Evolutionary conservation across 1,140 invertebrate genomes (phyloP).

Genomic region (Diorhabda elongata): DNA sequence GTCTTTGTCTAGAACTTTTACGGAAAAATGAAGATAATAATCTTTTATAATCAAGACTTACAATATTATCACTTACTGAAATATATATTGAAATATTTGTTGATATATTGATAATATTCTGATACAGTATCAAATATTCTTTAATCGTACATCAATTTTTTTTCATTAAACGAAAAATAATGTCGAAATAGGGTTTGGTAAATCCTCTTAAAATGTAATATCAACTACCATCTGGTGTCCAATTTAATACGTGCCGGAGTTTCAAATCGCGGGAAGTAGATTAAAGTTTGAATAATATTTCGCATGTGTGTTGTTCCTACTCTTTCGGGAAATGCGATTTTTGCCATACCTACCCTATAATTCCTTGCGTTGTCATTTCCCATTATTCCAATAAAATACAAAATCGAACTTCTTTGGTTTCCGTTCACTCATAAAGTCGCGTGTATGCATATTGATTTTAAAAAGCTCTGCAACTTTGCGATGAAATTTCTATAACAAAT

Average conservation of each 20-base stretch:
- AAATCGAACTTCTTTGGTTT: neutral
- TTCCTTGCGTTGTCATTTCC: neutral
- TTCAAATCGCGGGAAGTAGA: constrained; percentile 21
- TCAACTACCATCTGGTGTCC: constrained; percentile 19
- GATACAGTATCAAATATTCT: no score
- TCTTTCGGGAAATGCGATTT: constrained; percentile 5
- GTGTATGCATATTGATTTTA: no score
- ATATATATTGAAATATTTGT: no score
- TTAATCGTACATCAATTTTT: neutral
- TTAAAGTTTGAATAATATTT: constrained; percentile 21
- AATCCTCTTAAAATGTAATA: constrained; percentile 3
- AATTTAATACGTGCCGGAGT: constrained; percentile 20
- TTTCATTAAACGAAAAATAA: constrained; percentile 3
- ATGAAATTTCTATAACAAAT: no score
- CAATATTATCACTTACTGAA: no score
- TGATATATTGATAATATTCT: no score
- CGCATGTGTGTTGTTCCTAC: constrained; percentile 16
- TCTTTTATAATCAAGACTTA: no score
- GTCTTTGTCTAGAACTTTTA: no score
- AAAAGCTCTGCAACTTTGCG: no score
- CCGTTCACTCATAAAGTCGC: neutral
- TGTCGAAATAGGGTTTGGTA: neutral
- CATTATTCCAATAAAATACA: neutral
- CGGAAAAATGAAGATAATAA: no score
- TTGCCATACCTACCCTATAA: neutral